phyloP scores from a whole-genome alignment of 2,888 invertebrate genomes.

The Lysandra bellargus region DNA sequence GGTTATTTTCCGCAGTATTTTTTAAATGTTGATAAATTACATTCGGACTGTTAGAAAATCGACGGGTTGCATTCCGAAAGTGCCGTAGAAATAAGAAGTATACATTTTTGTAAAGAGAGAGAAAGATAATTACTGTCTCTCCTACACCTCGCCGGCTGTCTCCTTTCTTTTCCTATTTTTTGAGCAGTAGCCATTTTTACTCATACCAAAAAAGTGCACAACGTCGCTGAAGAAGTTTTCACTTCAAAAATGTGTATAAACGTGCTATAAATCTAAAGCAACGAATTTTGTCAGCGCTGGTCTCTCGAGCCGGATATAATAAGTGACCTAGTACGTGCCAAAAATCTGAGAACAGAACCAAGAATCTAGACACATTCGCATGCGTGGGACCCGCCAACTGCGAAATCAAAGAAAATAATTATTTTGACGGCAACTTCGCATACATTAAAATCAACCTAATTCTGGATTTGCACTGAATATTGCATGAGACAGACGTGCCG shows the following conservation, averaged over 20 bases:
- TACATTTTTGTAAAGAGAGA: no score
- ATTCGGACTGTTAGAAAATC: no score
- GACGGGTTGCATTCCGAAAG: no score
- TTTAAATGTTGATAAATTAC: not conserved
- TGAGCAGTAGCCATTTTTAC: not conserved
- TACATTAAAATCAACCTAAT: conserved; percentile 18
- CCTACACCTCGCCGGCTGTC: not conserved
- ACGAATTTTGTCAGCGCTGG: not conserved
- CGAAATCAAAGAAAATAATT: conserved; percentile 19
- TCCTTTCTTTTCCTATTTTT: not conserved
- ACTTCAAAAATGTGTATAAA: not conserved
- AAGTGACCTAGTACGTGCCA: conserved; percentile 7
- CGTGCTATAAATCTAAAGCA: not conserved
- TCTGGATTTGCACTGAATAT: conserved; percentile 6
- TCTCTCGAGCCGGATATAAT: not conserved
- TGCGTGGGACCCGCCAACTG: conserved; percentile 1
- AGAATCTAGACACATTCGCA: not conserved
- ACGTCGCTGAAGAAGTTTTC: not conserved
- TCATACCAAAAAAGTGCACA: not conserved
- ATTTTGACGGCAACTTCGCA: conserved; percentile 12
- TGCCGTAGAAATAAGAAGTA: no score
- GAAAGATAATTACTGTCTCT: not conserved
- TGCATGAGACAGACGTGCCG: not conserved
- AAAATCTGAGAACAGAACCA: not conserved
- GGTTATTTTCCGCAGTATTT: not conserved